These are phyloP conservation scores for Lasioglossum marginatum DNA, from an alignment of 2,888 invertebrate genomes.

Conservation along the genomic window DNA sequence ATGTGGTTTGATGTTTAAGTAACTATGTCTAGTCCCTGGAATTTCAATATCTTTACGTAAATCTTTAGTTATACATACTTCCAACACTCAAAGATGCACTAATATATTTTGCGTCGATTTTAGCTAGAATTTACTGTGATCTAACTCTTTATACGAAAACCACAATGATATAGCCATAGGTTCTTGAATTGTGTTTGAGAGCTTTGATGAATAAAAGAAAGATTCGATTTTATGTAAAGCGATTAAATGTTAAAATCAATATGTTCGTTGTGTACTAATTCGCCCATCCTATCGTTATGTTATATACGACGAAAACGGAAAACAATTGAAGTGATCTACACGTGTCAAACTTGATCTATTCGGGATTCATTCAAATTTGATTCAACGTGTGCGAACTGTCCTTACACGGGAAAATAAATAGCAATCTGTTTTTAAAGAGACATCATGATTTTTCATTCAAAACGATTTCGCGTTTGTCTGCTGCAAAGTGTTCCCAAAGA, in stretches of 20 bases:
- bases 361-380: constrained; percentile 17
- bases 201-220: constrained; percentile 51
- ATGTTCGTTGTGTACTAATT: constrained; percentile 22
- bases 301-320: constrained; percentile 33
- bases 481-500: not conserved
- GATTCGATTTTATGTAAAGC: constrained; percentile 60
- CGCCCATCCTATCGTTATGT: constrained; percentile 23
- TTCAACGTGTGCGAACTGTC: not conserved
- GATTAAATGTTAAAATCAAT: constrained; percentile 60
- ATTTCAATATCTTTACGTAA: constrained; percentile 53
- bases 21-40: constrained; percentile 57
- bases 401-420: not conserved
- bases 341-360: constrained; percentile 4
- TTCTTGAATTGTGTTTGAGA: constrained; percentile 47
- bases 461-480: not conserved
- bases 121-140: constrained; percentile 66
- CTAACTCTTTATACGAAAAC: constrained; percentile 61
- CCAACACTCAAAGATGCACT: constrained; percentile 47
- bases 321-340: constrained; percentile 46
- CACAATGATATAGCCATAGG: constrained; percentile 49
- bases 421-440: constrained; percentile 10
- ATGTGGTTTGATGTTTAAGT: constrained; percentile 57
- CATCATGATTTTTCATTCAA: constrained; percentile 30
- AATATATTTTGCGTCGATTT: constrained; percentile 65
- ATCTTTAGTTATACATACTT: constrained; percentile 47